These are phyloP conservation scores for Wasmannia auropunctata DNA, from an alignment of 1,140 invertebrate genomes.

Conservation along the genomic window DNA sequence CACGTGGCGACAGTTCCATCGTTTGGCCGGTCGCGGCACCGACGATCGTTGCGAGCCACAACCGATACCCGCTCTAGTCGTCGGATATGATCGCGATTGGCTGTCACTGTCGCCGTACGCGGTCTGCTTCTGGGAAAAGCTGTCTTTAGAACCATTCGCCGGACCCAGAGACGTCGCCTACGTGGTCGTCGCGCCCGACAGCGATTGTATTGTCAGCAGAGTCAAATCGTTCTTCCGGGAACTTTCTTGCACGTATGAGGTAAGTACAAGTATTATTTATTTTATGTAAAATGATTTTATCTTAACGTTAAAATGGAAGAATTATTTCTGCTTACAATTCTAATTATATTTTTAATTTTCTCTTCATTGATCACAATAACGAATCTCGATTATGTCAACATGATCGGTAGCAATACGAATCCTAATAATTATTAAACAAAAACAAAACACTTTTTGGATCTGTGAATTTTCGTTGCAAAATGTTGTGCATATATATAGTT, in stretches of 20 bases:
- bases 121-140: slow-evolving; percentile 97
- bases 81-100: slow-evolving; percentile 98
- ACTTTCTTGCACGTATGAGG: slow-evolving; percentile 96
- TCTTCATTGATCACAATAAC: neutral
- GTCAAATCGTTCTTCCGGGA: slow-evolving; percentile 96
- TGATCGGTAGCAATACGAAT: no score
- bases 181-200: slow-evolving; percentile 97
- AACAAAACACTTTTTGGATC: neutral
- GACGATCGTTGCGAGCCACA: slow-evolving; percentile 98
- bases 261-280: slow-evolving; percentile 76
- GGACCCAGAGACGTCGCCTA: slow-evolving; percentile 97
- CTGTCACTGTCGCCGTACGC: slow-evolving; percentile 96
- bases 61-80: slow-evolving; percentile 96
- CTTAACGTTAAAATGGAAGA: neutral
- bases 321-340: neutral
- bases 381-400: neutral
- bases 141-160: slow-evolving; percentile 97
- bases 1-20: slow-evolving; percentile 98
- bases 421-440: neutral
- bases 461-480: neutral
- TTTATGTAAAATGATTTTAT: neutral
- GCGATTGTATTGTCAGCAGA: slow-evolving; percentile 92
- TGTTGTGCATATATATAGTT: neutral
- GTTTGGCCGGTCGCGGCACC: slow-evolving; percentile 96
- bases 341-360: neutral